Conservation (phyloP, 2,797 vertebrate species). For the Liparis tanakae region DNA sequence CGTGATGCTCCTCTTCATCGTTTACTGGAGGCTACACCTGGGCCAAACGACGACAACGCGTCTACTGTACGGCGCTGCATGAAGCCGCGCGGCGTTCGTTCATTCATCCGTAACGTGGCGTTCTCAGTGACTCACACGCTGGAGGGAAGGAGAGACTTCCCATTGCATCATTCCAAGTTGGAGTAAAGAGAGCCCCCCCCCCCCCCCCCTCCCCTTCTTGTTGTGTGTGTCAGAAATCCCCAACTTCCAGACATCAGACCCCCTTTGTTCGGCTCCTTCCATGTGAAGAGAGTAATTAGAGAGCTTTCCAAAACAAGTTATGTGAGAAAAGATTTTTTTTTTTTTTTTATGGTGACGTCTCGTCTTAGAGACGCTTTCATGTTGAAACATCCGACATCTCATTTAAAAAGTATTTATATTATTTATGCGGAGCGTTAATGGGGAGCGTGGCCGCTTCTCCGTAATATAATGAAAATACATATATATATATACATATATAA, state of each 20-base stretch:
- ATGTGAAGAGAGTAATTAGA: constrained; percentile 60
- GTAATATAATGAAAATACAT: constrained; percentile 55
- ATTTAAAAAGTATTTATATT: constrained; percentile 71
- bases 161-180: constrained; percentile 33
- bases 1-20: neutral
- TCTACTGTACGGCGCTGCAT: neutral
- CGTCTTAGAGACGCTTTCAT: constrained; percentile 50
- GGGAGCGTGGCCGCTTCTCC: constrained; percentile 25
- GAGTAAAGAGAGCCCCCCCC: constrained; percentile 23
- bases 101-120: neutral
- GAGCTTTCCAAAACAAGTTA: constrained; percentile 30
- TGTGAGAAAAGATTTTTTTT: constrained; percentile 32
- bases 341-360: constrained; percentile 61
- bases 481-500: too few species aligned
- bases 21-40: neutral
- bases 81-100: neutral
- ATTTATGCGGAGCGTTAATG: constrained; percentile 53
- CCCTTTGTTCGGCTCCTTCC: constrained; percentile 27
- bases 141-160: constrained; percentile 25
- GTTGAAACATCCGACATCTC: constrained; percentile 64
- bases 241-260: constrained; percentile 60
- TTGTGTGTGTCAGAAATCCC: neutral
- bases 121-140: neutral
- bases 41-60: neutral
- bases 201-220: too few species aligned